Percentiles rank a stretch among this genome's conserved stretches.
Evolutionary conservation across 2,797 vertebrate species (phyloP).

Genomic region (Odontamblyopus rebecca): DNA sequence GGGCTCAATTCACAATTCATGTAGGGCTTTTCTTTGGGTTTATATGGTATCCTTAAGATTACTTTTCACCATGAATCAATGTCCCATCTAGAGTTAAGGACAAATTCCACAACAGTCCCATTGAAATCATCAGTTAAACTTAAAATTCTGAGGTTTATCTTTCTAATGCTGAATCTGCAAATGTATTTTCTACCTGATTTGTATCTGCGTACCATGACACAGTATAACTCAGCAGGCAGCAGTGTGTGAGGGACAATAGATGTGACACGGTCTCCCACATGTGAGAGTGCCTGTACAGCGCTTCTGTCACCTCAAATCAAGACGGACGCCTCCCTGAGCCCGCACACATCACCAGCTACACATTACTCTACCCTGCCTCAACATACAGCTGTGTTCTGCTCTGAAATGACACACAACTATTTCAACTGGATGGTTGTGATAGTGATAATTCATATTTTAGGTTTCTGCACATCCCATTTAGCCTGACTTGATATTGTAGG

Average conservation of each 20-base stretch:
- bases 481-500: no score
- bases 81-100: no score
- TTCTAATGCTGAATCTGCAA: not conserved
- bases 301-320: slow-evolving; percentile 61
- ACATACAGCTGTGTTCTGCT: slow-evolving; percentile 28
- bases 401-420: not conserved
- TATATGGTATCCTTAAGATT: no score
- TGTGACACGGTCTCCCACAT: slow-evolving; percentile 35
- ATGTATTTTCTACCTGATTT: slow-evolving; percentile 14
- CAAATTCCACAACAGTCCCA: no score
- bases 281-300: slow-evolving; percentile 42
- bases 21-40: no score
- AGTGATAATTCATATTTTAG: no score
- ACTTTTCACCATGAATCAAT: no score
- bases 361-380: slow-evolving; percentile 23
- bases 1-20: no score
- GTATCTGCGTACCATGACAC: slow-evolving; percentile 23
- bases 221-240: slow-evolving; percentile 30
- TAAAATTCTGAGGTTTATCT: not conserved
- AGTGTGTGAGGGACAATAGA: slow-evolving; percentile 38
- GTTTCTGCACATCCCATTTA: no score
- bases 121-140: no score
- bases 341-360: slow-evolving; percentile 17
- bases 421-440: no score
- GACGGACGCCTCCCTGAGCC: slow-evolving; percentile 31